Base-by-base conservation (phyloP, 2,888 invertebrate genomes). In the Gerris lacustris region DNA sequence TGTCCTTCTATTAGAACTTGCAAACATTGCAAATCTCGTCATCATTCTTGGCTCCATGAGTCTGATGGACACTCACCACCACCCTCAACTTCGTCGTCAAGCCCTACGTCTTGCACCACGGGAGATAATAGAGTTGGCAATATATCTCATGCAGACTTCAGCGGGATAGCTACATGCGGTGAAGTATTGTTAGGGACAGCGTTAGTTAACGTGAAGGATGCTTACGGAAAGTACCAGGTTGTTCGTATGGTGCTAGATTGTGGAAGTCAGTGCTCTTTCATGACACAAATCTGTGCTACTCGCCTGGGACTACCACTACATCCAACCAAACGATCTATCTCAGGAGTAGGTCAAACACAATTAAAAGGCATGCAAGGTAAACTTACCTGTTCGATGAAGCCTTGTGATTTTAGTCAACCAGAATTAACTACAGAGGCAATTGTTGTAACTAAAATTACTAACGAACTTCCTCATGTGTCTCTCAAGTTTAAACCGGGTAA, bases 101-200 rank as follows among this genome's bases (percentile, higher is more conserved):
- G 7, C 9, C 55, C 9, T 11, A 15, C 55, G 15, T 55, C 55
- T 55, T 15, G 44, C 11, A 44, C 5, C 45, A n/a, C n/a, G 11
- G 18, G 44, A 45, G 18, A 45, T 18, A 7, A 9, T 55, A 1
- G 55, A 11, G 9, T 15, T 55, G 55, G 55, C 15, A 55, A 15
- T 55, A 9, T 15, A 11, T 55, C 55, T 55, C 55, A 55, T 11
- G 15, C 55, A 9, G 55, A 55, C 55, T 55, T 55, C 55, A 55
- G 55, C 15, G 55, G 55, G 9, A 55, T 55, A 15, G 55, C 55
- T 11, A 55, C 55, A 6, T 67, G 55, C 15, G 55, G 55, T 55
- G 18, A 67, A 45, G 70, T 70, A 43, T 43, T 70, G 9, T 18
- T 70, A 31, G 70, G 67, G 15, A 70, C 70, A 17, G 70, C 67